Evolutionary conservation across 2,113 vertebrate species (phyloP).

Genomic region (Eublepharis macularius): DNA sequence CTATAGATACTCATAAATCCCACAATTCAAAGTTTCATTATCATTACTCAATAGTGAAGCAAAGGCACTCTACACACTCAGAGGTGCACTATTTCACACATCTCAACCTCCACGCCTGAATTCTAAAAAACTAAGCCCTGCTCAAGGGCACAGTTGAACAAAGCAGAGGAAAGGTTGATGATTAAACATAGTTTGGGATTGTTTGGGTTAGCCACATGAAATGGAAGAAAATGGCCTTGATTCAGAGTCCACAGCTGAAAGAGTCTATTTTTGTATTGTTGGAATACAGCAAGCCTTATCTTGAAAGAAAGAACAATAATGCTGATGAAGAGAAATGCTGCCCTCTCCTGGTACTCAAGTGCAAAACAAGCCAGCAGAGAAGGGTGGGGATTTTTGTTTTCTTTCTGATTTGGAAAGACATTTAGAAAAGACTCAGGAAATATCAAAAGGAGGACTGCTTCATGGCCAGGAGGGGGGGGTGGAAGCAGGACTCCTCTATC

Average conservation of each 20-base stretch:
- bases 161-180: background rate
- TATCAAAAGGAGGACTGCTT: background rate
- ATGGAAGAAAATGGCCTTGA: background rate
- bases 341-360: slow-evolving; percentile 6
- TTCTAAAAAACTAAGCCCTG: background rate
- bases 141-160: background rate
- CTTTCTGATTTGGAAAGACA: no score
- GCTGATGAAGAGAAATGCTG: background rate
- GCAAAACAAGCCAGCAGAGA: background rate
- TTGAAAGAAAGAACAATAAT: background rate
- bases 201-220: background rate
- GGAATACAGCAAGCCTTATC: background rate
- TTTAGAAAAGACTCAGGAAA: background rate
- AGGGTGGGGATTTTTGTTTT: background rate
- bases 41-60: background rate
- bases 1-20: no score
- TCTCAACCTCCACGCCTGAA: background rate
- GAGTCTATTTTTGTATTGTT: background rate
- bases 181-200: background rate
- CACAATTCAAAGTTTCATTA: background rate
- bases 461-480: no score
- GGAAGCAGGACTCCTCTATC: no score
- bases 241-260: background rate
- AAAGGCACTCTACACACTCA: background rate
- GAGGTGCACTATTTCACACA: background rate